Conservation (phyloP, 2,797 vertebrate species). For the Halcyon leucocephala region DNA sequence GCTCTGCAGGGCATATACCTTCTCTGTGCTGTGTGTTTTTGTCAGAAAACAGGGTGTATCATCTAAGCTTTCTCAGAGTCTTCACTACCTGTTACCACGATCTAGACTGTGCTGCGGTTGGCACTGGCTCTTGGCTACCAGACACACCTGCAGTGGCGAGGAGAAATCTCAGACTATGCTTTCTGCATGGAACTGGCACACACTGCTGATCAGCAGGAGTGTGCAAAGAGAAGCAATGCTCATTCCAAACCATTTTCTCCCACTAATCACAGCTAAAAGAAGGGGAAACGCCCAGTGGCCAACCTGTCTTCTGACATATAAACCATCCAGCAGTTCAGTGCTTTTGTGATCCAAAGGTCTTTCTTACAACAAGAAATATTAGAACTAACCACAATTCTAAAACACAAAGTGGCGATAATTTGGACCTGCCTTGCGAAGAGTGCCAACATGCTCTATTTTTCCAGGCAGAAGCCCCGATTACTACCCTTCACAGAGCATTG, state of each 20-base stretch:
- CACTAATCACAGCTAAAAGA: background rate
- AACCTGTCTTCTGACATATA: background rate
- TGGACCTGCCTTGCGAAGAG: background rate
- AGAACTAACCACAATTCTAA: background rate
- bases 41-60: background rate
- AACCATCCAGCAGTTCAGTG: background rate
- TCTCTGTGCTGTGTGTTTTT: background rate
- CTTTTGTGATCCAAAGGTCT: background rate
- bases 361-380: background rate
- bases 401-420: background rate
- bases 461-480: background rate
- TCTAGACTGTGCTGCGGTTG: background rate
- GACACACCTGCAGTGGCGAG: background rate
- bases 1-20: background rate
- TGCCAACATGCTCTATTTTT: background rate
- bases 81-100: background rate
- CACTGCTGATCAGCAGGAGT: background rate
- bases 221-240: background rate
- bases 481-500: background rate
- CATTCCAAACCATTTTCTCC: background rate
- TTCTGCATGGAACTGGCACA: background rate
- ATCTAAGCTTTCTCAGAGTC: background rate
- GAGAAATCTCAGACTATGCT: background rate
- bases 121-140: background rate
- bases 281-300: background rate